Conservation (phyloP, 2,888 invertebrate species). For the Lasioglossum oenotherae region DNA sequence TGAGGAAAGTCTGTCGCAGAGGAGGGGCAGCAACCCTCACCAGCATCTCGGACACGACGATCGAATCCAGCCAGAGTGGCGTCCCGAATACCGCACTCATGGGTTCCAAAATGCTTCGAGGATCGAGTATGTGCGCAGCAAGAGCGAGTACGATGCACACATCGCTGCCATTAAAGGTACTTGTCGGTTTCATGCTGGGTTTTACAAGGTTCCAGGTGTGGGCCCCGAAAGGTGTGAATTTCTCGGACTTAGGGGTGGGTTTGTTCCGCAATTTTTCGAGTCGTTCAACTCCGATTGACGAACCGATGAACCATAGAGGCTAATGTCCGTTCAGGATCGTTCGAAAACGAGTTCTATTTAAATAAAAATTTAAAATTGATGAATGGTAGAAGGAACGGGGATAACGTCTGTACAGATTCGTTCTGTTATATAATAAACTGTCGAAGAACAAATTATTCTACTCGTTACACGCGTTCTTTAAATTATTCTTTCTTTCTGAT, state of each 20-base stretch:
- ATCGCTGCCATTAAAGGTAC: slow-evolving; percentile 94
- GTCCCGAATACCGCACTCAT: slow-evolving; percentile 86
- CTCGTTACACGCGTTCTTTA: no score
- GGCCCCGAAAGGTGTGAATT: not conserved
- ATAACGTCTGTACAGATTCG: no score
- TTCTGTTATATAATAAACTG: no score
- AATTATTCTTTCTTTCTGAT: no score
- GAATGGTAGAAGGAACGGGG: no score
- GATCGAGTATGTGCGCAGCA: slow-evolving; percentile 91
- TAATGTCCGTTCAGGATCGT: not conserved
- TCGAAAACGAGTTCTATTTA: no score
- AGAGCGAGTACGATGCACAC: slow-evolving; percentile 94
- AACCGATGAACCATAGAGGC: not conserved
- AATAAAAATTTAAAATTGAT: no score
- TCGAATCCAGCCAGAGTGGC: slow-evolving; percentile 86
- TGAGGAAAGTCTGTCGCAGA: slow-evolving; percentile 85
- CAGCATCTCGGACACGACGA: slow-evolving; percentile 78
- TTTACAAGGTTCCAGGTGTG: not conserved
- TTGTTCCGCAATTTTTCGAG: not conserved
- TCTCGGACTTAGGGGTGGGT: not conserved
- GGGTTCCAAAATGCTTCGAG: slow-evolving; percentile 89
- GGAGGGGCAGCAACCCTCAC: slow-evolving; percentile 57
- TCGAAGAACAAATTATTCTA: no score
- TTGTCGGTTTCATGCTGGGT: not conserved
- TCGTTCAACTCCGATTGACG: not conserved